Evolutionary conservation across 1,140 invertebrate genomes (phyloP).

Genomic region (Pseudomyrmex concolor): DNA sequence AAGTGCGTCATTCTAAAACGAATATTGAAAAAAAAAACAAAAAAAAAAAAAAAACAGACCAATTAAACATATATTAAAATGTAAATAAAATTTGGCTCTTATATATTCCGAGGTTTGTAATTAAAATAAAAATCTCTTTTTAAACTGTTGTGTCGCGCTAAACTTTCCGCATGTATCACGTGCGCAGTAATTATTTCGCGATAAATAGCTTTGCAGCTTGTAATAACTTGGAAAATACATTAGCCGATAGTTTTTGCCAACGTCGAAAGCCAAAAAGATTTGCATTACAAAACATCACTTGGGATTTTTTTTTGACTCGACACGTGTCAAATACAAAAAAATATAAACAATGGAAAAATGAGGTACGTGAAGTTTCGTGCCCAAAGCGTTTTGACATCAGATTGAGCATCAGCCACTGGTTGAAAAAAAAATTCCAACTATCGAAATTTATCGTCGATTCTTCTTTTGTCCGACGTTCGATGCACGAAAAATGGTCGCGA

Average conservation of each 20-base stretch:
- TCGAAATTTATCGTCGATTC: constrained; percentile 21
- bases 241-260: not conserved
- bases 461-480: not conserved
- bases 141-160: not conserved
- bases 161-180: not conserved
- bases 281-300: constrained; percentile 1
- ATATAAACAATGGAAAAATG: not conserved
- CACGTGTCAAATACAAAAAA: not conserved
- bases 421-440: not conserved
- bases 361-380: not conserved
- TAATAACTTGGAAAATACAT: constrained; percentile 11
- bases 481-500: not conserved
- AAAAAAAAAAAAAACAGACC: constrained; percentile 1
- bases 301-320: constrained; percentile 17
- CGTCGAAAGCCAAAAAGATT: not conserved
- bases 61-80: not conserved
- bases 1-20: not conserved
- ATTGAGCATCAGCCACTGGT: not conserved
- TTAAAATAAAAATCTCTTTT: not conserved
- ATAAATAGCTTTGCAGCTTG: not conserved
- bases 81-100: not conserved
- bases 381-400: not conserved
- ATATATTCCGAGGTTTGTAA: not conserved
- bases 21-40: not conserved
- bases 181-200: not conserved